A percentile compares a stretch with the other conserved stretches of the same genome.
Conservation (phyloP, 2,113 vertebrate genomes). For the Himantopus leucocephalus region DNA sequence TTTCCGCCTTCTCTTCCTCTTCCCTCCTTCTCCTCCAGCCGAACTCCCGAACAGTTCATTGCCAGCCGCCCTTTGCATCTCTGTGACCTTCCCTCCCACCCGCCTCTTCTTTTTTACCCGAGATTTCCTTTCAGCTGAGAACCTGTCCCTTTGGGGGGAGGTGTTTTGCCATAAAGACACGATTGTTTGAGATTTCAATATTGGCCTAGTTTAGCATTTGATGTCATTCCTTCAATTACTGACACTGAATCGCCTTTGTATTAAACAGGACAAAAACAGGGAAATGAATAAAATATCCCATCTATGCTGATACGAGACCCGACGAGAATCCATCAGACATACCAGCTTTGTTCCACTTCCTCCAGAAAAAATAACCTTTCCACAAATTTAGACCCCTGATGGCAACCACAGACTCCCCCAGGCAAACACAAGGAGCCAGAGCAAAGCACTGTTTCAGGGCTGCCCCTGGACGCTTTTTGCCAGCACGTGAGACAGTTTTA, state of each 20-base stretch:
- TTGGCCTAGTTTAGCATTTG: not conserved
- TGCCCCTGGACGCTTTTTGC: not conserved
- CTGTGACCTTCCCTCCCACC: not conserved
- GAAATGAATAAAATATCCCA: not conserved
- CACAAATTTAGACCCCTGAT: not conserved
- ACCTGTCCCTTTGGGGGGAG: not conserved
- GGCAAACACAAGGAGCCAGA: not conserved
- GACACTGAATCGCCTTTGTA: not conserved
- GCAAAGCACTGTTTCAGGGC: not conserved
- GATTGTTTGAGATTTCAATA: not conserved
- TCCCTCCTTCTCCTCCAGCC: not conserved
- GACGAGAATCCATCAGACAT: not conserved
- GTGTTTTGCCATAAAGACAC: not conserved
- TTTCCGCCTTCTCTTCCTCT: not conserved
- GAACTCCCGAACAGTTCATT: not conserved
- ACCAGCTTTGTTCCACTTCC: not conserved
- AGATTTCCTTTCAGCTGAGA: not conserved
- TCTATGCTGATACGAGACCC: not conserved
- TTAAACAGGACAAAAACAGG: not conserved
- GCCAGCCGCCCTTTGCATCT: not conserved
- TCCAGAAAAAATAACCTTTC: not conserved
- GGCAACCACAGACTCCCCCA: not conserved
- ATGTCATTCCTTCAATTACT: constrained; percentile 2
- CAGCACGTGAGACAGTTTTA: not conserved
- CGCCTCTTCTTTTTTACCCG: not conserved